Evolutionary conservation across 2,113 vertebrate genomes (phyloP), one percentile per base, ranked within the genome.

Genomic region (Charadrius vociferus): DNA sequence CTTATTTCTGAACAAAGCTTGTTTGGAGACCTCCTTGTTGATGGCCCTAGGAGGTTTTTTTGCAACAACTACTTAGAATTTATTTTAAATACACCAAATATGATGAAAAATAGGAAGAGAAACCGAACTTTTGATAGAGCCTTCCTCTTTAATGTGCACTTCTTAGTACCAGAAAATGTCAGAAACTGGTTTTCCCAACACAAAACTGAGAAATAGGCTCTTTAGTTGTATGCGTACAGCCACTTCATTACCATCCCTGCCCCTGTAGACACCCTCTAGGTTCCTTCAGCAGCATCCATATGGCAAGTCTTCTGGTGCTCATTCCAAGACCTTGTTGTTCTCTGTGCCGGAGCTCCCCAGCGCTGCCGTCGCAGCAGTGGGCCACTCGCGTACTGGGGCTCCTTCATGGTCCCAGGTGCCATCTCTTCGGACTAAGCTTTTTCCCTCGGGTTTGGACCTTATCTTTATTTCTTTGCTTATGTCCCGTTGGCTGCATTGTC

Each of bases 331-430:
- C 9, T 34, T 52, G 11, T 1, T 66, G 61, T 19, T 66, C 23
- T 71, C 16, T 24, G 61, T 5, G 10, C 63, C 15, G 7, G 36
- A 34, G 45, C 1, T 2, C 49, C 49, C 49, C 39, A 37, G 43
- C 3, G 4, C 55, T 34, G 52, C 39, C 14, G 7, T 37, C 45
- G 14, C 0, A 0, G 9, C 10, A 6, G 59, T 1, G 1, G 43
- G 62, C 39, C 63, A 30, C 29, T 34, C 7, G 6, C 0, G 0
- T 71, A 21, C 22, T 22, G 18, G 7, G 45, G 15, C 27, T 81
- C 36, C 17, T 77, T 50, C 37, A 17, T 32, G 45, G 16, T 61
- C 62, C 26, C 55, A n/a, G 52, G 21, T 5, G 0, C 49, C 3
- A 12, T 49, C 52, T 32, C 29, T 66, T 37, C 78, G 58, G 41